phyloP scores from a whole-genome alignment of 53 echinoderm and acorn worm genomes.

The Antedon mediterranea region DNA sequence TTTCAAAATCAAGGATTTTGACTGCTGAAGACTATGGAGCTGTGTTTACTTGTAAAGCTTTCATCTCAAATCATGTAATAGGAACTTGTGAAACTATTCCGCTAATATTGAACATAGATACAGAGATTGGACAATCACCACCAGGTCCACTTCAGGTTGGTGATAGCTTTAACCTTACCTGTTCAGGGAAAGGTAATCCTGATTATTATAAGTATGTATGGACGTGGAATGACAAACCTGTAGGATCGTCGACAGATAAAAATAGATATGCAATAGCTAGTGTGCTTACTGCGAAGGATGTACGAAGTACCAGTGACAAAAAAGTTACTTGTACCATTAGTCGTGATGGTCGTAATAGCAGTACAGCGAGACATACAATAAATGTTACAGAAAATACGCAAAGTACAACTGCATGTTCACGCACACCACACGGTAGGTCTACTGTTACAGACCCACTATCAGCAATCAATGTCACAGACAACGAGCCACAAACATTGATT shows the following conservation, averaged over 20 bases:
- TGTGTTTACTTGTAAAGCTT: no score
- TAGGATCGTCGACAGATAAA: background rate
- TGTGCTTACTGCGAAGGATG: background rate
- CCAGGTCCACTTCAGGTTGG: background rate
- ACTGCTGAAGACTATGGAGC: no score
- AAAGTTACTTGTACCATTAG: background rate
- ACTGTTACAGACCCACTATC: background rate
- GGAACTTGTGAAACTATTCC: background rate
- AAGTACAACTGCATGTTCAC: background rate
- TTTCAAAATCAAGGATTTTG: no score
- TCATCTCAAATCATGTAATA: background rate
- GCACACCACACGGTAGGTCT: background rate
- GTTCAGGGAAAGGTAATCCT: no score
- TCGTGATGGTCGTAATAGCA: background rate
- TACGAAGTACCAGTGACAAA: background rate
- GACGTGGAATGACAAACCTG: background rate
- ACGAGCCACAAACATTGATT: background rate
- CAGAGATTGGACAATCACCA: background rate
- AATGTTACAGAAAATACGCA: background rate
- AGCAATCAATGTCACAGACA: background rate
- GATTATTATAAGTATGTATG: no score
- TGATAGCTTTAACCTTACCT: background rate
- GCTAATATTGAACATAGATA: background rate
- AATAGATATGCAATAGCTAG: background rate
- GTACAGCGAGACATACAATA: background rate